Conservation (phyloP, 2,113 vertebrate species). For the Lepus europaeus region DNA sequence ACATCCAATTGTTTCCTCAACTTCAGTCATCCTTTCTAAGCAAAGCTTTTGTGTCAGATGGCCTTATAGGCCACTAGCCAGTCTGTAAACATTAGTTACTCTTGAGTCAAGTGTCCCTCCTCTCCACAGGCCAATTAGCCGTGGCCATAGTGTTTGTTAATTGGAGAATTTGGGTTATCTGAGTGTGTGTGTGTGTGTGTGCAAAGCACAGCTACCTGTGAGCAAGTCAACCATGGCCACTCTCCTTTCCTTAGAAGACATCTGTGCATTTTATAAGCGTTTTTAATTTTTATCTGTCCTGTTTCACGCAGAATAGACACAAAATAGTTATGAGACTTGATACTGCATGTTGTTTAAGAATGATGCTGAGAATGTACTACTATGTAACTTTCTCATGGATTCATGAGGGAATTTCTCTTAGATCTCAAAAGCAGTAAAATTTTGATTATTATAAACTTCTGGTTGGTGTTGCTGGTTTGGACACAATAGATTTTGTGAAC, state of each 20-base stretch:
- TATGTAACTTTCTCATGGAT: not conserved
- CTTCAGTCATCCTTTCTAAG: conserved; percentile 37
- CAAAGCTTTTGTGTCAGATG: conserved; percentile 50
- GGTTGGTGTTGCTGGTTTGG: not conserved
- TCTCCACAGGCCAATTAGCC: conserved; percentile 54
- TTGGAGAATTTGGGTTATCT: not conserved
- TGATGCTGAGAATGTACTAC: not conserved
- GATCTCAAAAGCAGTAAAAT: not conserved
- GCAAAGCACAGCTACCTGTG: not conserved
- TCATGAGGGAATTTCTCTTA: not conserved
- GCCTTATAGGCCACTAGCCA: not conserved
- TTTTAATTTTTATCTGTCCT: conserved; percentile 1
- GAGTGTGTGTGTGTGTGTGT: not conserved
- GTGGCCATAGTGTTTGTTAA: not conserved
- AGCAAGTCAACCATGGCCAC: not conserved
- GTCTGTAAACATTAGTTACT: conserved; percentile 63
- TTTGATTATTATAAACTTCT: not conserved
- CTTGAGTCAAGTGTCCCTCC: conserved; percentile 33
- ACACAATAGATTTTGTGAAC: not conserved
- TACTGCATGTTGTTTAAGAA: not conserved
- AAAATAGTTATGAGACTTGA: conserved; percentile 15
- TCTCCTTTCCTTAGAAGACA: not conserved
- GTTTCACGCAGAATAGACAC: not conserved
- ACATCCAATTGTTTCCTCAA: conserved; percentile 32
- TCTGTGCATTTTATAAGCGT: not conserved